A percentile compares a stretch with the other conserved stretches of the same genome.
phyloP scores from a whole-genome alignment of 2,888 invertebrate species.

The Phytoseiulus persimilis region DNA sequence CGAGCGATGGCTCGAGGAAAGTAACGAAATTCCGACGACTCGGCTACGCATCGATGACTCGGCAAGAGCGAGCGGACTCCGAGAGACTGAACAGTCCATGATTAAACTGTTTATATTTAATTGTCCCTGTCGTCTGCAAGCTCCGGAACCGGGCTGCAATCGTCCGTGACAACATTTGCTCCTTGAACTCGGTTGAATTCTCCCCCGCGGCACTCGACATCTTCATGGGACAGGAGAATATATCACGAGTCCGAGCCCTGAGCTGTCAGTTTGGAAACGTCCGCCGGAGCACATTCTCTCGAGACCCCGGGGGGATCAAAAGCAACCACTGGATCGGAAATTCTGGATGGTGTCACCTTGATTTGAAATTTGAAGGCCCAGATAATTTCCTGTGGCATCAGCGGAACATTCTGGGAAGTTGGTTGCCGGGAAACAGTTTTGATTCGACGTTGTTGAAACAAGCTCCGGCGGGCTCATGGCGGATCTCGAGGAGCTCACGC shows the following conservation, averaged over 20 bases:
- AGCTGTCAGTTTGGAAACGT: background rate
- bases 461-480: background rate
- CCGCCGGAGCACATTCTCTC: background rate
- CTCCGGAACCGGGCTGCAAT: background rate
- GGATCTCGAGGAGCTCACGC: background rate
- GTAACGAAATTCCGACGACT: background rate
- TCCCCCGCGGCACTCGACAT: background rate
- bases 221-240: background rate
- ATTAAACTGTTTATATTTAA: slow-evolving; percentile 5
- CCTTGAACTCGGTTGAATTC: background rate
- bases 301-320: background rate
- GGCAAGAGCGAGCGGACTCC: background rate
- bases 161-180: background rate
- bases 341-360: background rate
- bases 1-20: background rate
- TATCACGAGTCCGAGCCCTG: background rate
- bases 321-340: background rate
- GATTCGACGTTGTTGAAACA: background rate
- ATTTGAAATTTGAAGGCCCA: background rate
- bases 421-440: background rate
- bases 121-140: background rate
- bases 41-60: background rate
- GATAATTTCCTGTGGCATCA: background rate
- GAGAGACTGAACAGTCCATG: background rate
- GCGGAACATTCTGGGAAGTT: background rate